Evolutionary conservation across 1,140 invertebrate species (phyloP).

Genomic region (Reticulitermes speratus): DNA sequence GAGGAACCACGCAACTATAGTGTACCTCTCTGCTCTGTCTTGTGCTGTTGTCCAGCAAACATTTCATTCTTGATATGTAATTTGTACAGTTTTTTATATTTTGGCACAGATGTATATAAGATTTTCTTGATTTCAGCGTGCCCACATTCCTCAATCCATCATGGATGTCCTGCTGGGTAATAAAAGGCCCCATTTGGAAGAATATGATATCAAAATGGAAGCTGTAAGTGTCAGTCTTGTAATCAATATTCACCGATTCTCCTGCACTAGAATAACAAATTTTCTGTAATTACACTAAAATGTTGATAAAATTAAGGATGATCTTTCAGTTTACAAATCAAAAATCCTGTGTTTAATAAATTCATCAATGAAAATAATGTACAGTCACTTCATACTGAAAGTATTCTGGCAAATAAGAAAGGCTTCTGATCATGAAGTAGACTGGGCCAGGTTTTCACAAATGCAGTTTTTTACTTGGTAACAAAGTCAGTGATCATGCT

Average conservation of each 20-base stretch:
- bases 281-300: slow-evolving; percentile 29
- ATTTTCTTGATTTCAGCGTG: slow-evolving; percentile 45
- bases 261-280: slow-evolving; percentile 23
- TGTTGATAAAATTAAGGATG: slow-evolving; percentile 14
- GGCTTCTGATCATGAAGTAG: no score
- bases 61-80: no score
- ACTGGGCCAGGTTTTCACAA: no score
- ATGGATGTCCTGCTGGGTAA: slow-evolving; percentile 51
- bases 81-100: no score
- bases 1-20: no score
- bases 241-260: slow-evolving; percentile 24
- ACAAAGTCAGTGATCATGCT: no score
- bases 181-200: slow-evolving; percentile 44
- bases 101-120: no score
- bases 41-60: no score
- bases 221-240: slow-evolving; percentile 44
- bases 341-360: slow-evolving; percentile 1
- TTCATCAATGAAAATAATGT: neutral
- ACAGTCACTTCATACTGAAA: neutral
- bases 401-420: neutral
- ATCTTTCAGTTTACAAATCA: slow-evolving; percentile 35
- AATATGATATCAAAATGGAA: slow-evolving; percentile 48
- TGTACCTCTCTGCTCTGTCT: no score
- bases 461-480: no score
- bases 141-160: slow-evolving; percentile 55